Evolutionary conservation across 2,113 vertebrate genomes (phyloP), one percentile per base, ranked within the genome.

Genomic region (Myotis yumanensis): DNA sequence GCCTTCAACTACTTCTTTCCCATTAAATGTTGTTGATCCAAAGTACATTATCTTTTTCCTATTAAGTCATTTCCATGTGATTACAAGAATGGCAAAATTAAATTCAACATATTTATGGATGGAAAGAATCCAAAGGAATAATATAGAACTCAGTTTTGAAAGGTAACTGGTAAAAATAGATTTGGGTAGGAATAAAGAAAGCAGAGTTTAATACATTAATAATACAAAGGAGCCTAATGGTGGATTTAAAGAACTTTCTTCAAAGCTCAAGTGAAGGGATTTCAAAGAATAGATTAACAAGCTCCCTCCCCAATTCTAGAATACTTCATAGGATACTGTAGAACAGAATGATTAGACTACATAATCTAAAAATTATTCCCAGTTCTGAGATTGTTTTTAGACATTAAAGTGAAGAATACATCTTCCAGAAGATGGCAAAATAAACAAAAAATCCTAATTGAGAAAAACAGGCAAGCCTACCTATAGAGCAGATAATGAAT

Each of bases 371-470:
- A 88, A 9, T 51, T 79, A 57, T 68, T 89, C 77, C 15, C 17
- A 86, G 91, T 82, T 84, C 72, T 94, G 10, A n/a, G 22, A 20
- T 7, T 66, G 90, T 76, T 88, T 91, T 77, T 86, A 91, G 76
- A 71, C 46, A 86, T n/a, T 72, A 89, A 82, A 92, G 46, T 83
- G 18, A 81, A 75, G 30, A 90, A 73, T 69, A 73, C 2, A 48
- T 52, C 32, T 92, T 87, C 71, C 30, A 95, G 28, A 93, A 76
- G 46, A 87, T 32, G 23, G 25, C 30, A 46, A 79, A 86, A 72
- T 64, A 25, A 40, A 3, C 14, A 18, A 37, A 83, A 28, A 23
- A 64, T 43, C 57, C 37, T 51, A 52, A 83, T 0, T 82, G 69
- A 73, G 30, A 62, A 86, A 89, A 91, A 90, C 2, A 84, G 43